Evolutionary conservation across 2,797 vertebrate genomes (phyloP).

Genomic region (Salmo trutta): DNA sequence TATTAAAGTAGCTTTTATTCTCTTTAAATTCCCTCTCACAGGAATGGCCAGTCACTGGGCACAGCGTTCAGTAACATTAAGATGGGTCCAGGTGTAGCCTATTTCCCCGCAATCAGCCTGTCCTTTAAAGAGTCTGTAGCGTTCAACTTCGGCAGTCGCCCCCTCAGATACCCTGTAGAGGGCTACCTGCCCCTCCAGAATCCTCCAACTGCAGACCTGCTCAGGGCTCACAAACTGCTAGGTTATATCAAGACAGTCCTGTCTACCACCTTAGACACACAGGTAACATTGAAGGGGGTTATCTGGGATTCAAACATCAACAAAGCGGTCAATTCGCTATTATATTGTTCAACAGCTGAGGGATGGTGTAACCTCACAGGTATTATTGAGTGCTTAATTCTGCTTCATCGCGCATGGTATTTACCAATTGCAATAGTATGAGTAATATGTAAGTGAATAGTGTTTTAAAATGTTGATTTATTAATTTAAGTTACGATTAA

Average conservation of each 20-base stretch:
- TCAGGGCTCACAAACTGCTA: conserved; percentile 86
- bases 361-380: no score
- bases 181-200: conserved; percentile 91
- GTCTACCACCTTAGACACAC: conserved; percentile 78
- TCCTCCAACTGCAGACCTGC: conserved; percentile 83
- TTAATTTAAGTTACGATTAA: no score
- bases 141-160: conserved; percentile 97
- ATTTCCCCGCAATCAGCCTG: conserved; percentile 97
- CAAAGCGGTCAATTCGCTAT: no score
- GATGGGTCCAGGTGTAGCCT: conserved; percentile 88
- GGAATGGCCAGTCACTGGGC: conserved; percentile 92
- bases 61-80: conserved; percentile 91
- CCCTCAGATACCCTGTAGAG: conserved; percentile 93
- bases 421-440: not conserved
- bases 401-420: not conserved
- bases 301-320: no score
- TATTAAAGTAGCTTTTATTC: no score
- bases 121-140: conserved; percentile 98
- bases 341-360: no score
- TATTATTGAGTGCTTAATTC: not conserved
- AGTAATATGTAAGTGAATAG: not conserved
- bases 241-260: conserved; percentile 88
- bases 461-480: no score
- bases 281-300: conserved; percentile 66
- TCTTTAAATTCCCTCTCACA: conserved; percentile 47